Evolutionary conservation across 2,113 vertebrate species (phyloP).

Genomic region (Pseudorhombus dupliciocellatus): DNA sequence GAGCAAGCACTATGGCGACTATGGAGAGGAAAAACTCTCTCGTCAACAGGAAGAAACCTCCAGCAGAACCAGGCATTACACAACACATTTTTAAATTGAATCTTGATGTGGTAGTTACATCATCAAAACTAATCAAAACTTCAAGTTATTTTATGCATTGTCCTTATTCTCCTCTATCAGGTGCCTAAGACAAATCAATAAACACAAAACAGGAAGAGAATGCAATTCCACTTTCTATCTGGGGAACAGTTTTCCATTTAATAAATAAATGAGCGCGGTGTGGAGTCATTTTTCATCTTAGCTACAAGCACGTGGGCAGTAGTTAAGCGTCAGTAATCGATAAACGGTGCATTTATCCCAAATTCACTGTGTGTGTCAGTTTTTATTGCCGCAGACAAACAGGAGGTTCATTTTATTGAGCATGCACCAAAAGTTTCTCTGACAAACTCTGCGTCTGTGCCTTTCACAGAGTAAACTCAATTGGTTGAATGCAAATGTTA

Average conservation of each 20-base stretch:
- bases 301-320: slow-evolving; percentile 40
- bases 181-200: slow-evolving; percentile 53
- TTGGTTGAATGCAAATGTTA: slow-evolving; percentile 43
- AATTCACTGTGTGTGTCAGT: slow-evolving; percentile 33
- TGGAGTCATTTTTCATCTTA: slow-evolving; percentile 47
- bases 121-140: background rate
- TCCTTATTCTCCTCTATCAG: slow-evolving; percentile 10
- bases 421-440: background rate
- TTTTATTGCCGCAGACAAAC: slow-evolving; percentile 35
- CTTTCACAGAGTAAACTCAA: slow-evolving; percentile 7
- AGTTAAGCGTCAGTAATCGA: slow-evolving; percentile 50
- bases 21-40: no score
- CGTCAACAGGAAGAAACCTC: no score
- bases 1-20: no score
- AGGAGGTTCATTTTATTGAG: slow-evolving; percentile 19
- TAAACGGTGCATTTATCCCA: slow-evolving; percentile 51
- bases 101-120: background rate
- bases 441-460: background rate
- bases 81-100: background rate
- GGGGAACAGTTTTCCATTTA: slow-evolving; percentile 29
- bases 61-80: no score
- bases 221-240: slow-evolving; percentile 29
- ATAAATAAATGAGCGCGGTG: slow-evolving; percentile 47
- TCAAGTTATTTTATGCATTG: background rate
- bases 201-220: slow-evolving; percentile 46